phyloP scores from a whole-genome alignment of 2,888 invertebrate species.

The Diaperis boleti region DNA sequence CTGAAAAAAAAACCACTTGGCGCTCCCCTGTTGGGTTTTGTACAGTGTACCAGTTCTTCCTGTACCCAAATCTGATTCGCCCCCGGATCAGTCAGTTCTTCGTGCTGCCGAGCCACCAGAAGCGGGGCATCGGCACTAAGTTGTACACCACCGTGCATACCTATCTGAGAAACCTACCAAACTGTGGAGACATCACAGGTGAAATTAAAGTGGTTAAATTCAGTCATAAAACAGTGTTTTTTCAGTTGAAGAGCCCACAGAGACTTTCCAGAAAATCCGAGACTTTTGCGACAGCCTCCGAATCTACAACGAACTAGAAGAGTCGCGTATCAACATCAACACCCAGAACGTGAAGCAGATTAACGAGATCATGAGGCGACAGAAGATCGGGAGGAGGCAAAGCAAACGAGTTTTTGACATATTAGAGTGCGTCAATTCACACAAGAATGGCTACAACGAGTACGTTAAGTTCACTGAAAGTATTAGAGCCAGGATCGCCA shows the following conservation, averaged over 20 bases:
- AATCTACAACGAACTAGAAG: constrained; percentile 47
- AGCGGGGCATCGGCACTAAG: constrained; percentile 85
- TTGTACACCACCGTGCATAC: constrained; percentile 69
- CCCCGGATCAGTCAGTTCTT: constrained; percentile 95
- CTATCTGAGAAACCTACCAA: constrained; percentile 61
- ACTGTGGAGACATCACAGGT: constrained; percentile 81
- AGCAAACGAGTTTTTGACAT: constrained; percentile 54
- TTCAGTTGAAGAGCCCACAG: constrained; percentile 94
- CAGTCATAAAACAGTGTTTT: constrained; percentile 26
- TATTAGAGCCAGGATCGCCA: constrained; percentile 49
- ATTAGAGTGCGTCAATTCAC: constrained; percentile 49
- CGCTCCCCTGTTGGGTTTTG: constrained; percentile 90
- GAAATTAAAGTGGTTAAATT: too few relatives aligned
- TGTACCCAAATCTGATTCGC: constrained; percentile 87
- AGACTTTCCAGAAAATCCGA: constrained; percentile 88
- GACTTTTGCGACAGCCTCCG: constrained; percentile 68
- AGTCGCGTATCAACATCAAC: constrained; percentile 37
- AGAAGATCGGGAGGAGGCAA: constrained; percentile 55
- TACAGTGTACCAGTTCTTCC: constrained; percentile 94
- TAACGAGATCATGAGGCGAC: constrained; percentile 46
- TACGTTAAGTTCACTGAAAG: constrained; percentile 45
- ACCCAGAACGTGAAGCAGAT: constrained; percentile 44
- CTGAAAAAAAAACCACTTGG: constrained; percentile 69
- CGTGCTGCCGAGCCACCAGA: constrained; percentile 92
- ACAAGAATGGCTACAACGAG: constrained; percentile 39